A percentile compares a stretch with the other conserved stretches of the same genome.
These are phyloP conservation scores for Malaclemys terrapin DNA, from an alignment of 2,113 vertebrate species.

Conservation along the genomic window DNA sequence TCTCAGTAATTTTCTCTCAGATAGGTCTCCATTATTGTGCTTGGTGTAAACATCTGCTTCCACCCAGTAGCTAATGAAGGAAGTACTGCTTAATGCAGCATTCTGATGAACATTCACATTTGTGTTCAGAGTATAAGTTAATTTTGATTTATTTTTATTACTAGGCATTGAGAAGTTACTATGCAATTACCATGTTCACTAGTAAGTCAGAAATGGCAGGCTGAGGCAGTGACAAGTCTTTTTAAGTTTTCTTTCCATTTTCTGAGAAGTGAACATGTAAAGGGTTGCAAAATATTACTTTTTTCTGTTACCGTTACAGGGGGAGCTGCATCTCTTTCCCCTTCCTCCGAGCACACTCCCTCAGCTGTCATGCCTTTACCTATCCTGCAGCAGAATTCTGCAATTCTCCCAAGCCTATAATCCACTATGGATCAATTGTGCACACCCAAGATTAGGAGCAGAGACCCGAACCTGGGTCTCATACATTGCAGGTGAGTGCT, in stretches of 20 bases:
- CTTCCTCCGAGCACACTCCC: neutral
- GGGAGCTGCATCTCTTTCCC: neutral
- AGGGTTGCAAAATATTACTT: constrained; percentile 38
- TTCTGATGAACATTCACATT: constrained; percentile 27
- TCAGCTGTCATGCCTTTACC: neutral
- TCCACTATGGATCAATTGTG: neutral
- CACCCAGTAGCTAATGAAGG: constrained; percentile 6
- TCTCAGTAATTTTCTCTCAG: constrained; percentile 7
- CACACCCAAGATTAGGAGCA: too few relatives aligned
- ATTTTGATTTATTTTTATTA: constrained; percentile 47
- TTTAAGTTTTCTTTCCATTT: constrained; percentile 36
- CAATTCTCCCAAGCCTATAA: neutral
- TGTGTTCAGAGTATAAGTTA: constrained; percentile 35
- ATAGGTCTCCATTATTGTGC: neutral
- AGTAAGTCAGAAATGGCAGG: neutral
- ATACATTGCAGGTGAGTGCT: neutral
- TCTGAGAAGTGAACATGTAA: neutral
- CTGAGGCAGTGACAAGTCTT: constrained; percentile 45
- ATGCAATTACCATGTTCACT: constrained; percentile 40
- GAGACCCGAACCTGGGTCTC: neutral
- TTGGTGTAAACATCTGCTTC: constrained; percentile 26
- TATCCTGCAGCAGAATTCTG: neutral
- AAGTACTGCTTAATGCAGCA: constrained; percentile 32
- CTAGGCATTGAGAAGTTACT: constrained; percentile 54
- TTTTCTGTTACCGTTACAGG: constrained; percentile 44